Base-by-base conservation (phyloP, 1,140 invertebrate genomes). In the Phocides pigmalion region DNA sequence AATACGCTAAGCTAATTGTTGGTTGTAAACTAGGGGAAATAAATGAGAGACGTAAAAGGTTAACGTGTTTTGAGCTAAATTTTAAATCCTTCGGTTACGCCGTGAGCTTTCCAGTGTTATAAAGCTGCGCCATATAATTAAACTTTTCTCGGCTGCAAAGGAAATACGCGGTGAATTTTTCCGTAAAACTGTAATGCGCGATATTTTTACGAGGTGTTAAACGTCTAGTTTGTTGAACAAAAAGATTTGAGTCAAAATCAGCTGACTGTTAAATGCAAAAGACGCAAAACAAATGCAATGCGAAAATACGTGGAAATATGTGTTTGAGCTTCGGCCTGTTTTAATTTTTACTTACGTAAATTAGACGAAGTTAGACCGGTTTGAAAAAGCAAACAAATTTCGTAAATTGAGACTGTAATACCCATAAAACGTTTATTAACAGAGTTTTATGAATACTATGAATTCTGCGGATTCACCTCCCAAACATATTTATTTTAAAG, bases 131-230 rank as follows among this genome's bases (percentile, higher is more conserved):
- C 54, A 58, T 58, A 58, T 58, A 58, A 58, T 58, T 58, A 58
- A 58, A 58, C 54, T 58, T 58, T 58, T 46, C 54, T 44, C 54
- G 28, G 14, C 53, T 19, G 53, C 39, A 58, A 58, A 58, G 54
- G 54, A 58, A 58, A 58, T 17, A 25, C 20, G 39, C 41, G 41
- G 54, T 5, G 15, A 58, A 58, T 58, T 58, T 58, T 58, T 58
- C 44, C 39, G 54, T 42, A 44, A 17, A 46, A 58, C 41, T 46
- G 54, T 58, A 58, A 58, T 58, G 41, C 41, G 41, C 41, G 54
- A 58, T 58, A 58, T 58, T 58, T 47, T 58, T 58, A 58, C 44
- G 56, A 59, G 56, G 56, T 59, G 56, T 59, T 59, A 59, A 42
- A 59, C 42, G 32, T 47, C 35, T n/a, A n/a, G n/a, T n/a, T n/a